These are phyloP conservation scores for Drosophila eugracilis DNA, from an alignment of 1,140 invertebrate genomes.

Conservation along the genomic window DNA sequence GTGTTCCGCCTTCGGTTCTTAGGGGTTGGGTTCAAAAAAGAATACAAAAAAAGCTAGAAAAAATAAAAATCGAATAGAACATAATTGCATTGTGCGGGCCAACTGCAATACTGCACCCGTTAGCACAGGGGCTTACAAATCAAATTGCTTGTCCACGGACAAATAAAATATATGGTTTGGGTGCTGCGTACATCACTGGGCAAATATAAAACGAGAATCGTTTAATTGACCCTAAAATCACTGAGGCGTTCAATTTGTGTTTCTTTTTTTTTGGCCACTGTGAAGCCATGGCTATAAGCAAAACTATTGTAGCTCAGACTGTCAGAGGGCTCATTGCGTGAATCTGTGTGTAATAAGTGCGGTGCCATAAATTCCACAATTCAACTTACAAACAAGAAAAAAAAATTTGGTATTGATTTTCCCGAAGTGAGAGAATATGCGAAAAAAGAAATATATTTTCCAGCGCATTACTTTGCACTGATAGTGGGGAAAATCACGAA, in stretches of 20 bases:
- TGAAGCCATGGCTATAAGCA: slow-evolving; percentile 1
- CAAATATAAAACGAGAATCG: slow-evolving; percentile 66
- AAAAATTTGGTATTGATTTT: slow-evolving; percentile 71
- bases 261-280: slow-evolving; percentile 5
- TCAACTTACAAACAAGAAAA: slow-evolving; percentile 9
- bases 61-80: slow-evolving; percentile 62
- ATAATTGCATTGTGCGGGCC: slow-evolving; percentile 61
- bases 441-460: slow-evolving; percentile 63
- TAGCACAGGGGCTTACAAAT: slow-evolving; percentile 30
- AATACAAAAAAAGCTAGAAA: slow-evolving; percentile 14
- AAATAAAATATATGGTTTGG: slow-evolving; percentile 23
- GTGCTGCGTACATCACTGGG: slow-evolving; percentile 47
- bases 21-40: slow-evolving; percentile 53
- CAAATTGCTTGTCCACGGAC: slow-evolving; percentile 54
- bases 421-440: slow-evolving; percentile 50
- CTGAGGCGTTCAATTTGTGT: slow-evolving; percentile 53
- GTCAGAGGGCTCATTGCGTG: slow-evolving; percentile 11
- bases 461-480: slow-evolving; percentile 58
- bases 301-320: slow-evolving; percentile 35
- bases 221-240: slow-evolving; percentile 80
- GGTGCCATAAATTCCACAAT: slow-evolving; percentile 32
- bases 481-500: slow-evolving; percentile 37
- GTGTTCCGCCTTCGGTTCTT: slow-evolving; percentile 10
- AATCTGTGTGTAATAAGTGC: slow-evolving; percentile 15
- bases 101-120: slow-evolving; percentile 67